Percentiles rank a stretch among this genome's conserved stretches.
Conservation (phyloP, 2,797 vertebrate genomes). For the Karalla daura region DNA sequence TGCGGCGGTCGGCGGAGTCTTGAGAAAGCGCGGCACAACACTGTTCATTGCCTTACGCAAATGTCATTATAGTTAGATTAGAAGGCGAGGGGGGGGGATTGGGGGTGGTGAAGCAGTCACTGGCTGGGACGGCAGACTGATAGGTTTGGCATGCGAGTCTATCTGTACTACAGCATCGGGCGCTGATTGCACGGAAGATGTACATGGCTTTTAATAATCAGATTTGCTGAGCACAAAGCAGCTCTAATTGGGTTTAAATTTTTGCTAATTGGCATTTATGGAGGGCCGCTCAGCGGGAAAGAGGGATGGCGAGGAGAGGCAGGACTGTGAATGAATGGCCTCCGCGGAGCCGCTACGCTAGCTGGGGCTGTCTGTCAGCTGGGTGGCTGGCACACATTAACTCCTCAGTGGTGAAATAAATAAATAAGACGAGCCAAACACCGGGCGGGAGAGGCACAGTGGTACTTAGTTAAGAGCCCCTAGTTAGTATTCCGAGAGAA, state of each 20-base stretch:
- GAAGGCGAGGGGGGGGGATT: conserved; percentile 44
- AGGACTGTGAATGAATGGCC: conserved; percentile 21
- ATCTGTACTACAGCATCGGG: conserved; percentile 23
- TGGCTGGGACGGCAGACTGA: conserved; percentile 50
- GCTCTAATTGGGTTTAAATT: conserved; percentile 74
- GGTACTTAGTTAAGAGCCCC: conserved; percentile 46
- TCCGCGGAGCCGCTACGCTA: neutral
- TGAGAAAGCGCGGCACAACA: conserved; percentile 49
- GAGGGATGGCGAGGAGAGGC: conserved; percentile 25
- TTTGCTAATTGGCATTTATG: conserved; percentile 75
- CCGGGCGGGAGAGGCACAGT: conserved; percentile 12
- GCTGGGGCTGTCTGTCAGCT: conserved; percentile 23
- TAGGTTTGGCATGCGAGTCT: conserved; percentile 41
- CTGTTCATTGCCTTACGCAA: conserved; percentile 66
- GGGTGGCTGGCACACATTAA: conserved; percentile 13
- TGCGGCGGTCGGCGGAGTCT: conserved; percentile 49
- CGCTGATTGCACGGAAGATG: conserved; percentile 52
- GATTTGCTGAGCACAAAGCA: conserved; percentile 71
- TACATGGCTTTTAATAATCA: conserved; percentile 75
- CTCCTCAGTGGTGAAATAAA: conserved; percentile 44
- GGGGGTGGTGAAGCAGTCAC: conserved; percentile 41
- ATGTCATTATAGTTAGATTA: conserved; percentile 76
- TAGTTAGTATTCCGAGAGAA: conserved; percentile 57
- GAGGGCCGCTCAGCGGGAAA: conserved; percentile 52
- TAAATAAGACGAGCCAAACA: conserved; percentile 51